Conservation (phyloP, 2,113 vertebrate species). For the Platysteira castanea region DNA sequence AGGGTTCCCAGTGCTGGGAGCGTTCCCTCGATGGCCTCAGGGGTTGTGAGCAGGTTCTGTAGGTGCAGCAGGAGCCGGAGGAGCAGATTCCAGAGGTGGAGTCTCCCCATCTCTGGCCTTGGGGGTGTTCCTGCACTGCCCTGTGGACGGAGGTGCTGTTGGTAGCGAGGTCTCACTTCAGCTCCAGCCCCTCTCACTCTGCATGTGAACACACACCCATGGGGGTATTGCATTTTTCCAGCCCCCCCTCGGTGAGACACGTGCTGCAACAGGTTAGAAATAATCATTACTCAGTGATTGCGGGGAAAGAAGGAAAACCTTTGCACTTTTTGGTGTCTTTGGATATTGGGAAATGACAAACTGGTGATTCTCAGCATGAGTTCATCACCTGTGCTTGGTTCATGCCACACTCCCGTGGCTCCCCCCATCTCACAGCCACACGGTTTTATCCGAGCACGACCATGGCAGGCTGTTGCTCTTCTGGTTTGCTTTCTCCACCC, state of each 20-base stretch:
- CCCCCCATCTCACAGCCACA: background rate
- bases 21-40: accelerated
- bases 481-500: background rate
- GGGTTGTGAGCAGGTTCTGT: background rate
- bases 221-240: background rate
- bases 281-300: too few species aligned
- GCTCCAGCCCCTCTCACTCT: background rate
- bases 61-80: background rate
- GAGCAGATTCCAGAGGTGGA: background rate
- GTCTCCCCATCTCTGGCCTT: background rate
- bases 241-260: accelerated
- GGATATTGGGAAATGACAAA: background rate
- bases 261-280: background rate
- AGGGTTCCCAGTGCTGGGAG: background rate
- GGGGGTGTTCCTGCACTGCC: background rate
- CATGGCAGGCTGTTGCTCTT: background rate
- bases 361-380: background rate
- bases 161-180: background rate
- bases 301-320: background rate
- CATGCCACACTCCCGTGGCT: accelerated
- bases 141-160: background rate
- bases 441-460: accelerated
- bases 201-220: accelerated
- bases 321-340: background rate
- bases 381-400: background rate